A percentile compares a stretch with the other conserved stretches of the same genome.
Evolutionary conservation across 64 coral and sea anemone genomes (phyloP).

Genomic region (Dendronephthya gigantea): DNA sequence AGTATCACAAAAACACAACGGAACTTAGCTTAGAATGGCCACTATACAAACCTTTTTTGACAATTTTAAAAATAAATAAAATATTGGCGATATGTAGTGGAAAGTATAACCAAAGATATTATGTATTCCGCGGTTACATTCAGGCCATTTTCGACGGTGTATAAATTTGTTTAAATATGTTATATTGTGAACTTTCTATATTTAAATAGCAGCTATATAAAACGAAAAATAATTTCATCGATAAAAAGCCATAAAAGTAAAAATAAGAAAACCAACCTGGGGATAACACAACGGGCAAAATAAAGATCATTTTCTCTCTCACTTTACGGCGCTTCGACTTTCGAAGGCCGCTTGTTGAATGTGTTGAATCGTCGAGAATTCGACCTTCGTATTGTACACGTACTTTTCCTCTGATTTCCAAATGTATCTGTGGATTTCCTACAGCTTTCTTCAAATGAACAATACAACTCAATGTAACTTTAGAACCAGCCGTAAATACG

Average conservation of each 20-base stretch:
- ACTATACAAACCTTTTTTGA: too few species aligned
- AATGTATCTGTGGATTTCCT: constrained; percentile 13
- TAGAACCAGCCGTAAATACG: constrained; percentile 8
- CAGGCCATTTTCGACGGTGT: too few species aligned
- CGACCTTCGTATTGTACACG: constrained; percentile 14
- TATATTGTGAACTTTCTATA: too few species aligned
- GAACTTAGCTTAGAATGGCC: too few species aligned
- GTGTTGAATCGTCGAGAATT: not conserved
- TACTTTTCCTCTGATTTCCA: not conserved
- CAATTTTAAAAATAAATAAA: too few species aligned
- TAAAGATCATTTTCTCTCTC: constrained; percentile 10
- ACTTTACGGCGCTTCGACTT: constrained; percentile 22
- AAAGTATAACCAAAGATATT: too few species aligned
- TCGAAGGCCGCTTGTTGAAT: constrained; percentile 7
- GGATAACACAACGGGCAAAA: not conserved
- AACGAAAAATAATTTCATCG: not conserved
- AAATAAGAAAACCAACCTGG: not conserved
- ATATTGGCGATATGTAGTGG: not conserved
- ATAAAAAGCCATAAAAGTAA: not conserved
- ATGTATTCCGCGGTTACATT: too few species aligned
- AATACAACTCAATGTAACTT: not conserved
- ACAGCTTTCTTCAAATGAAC: not conserved
- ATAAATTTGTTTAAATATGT: too few species aligned
- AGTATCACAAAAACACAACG: too few species aligned
- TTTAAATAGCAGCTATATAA: not conserved